Percentiles rank a stretch among this genome's conserved stretches.
phyloP scores from a whole-genome alignment of 2,888 invertebrate genomes.

The Agrilus biguttatus region DNA sequence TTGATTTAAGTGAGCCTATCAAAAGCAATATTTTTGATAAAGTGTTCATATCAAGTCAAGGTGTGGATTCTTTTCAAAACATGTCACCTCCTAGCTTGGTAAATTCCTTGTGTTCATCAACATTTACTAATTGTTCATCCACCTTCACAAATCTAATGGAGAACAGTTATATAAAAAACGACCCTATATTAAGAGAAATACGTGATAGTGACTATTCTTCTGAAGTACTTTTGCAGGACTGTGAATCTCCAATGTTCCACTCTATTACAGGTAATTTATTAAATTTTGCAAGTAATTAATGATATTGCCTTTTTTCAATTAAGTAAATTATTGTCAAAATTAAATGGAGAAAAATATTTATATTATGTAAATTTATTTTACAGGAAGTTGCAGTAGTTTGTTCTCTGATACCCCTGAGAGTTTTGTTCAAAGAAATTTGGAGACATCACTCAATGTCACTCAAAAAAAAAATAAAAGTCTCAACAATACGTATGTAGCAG shows the following conservation, averaged over 20 bases:
- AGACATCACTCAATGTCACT: conserved; percentile 12
- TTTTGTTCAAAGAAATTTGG: conserved; percentile 22
- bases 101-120: conserved; percentile 36
- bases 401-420: conserved; percentile 26
- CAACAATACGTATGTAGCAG: conserved; percentile 4
- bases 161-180: conserved; percentile 28
- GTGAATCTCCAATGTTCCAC: conserved; percentile 24
- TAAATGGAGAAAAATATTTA: no score
- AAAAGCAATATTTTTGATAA: conserved; percentile 26
- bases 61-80: conserved; percentile 36
- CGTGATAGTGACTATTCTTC: conserved; percentile 26
- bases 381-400: conserved; percentile 26
- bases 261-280: conserved; percentile 9
- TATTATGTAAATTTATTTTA: conserved; percentile 8
- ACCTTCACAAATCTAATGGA: conserved; percentile 31
- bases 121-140: conserved; percentile 25
- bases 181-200: conserved; percentile 28
- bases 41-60: conserved; percentile 26
- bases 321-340: no score
- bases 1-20: conserved; percentile 25
- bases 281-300: no score
- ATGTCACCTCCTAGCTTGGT: conserved; percentile 44
- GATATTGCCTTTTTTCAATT: no score
- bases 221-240: conserved; percentile 22
- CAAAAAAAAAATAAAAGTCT: conserved; percentile 2